phyloP scores from a whole-genome alignment of 37 sponge, comb jelly and placozoan species.

The Spongia lamella region DNA sequence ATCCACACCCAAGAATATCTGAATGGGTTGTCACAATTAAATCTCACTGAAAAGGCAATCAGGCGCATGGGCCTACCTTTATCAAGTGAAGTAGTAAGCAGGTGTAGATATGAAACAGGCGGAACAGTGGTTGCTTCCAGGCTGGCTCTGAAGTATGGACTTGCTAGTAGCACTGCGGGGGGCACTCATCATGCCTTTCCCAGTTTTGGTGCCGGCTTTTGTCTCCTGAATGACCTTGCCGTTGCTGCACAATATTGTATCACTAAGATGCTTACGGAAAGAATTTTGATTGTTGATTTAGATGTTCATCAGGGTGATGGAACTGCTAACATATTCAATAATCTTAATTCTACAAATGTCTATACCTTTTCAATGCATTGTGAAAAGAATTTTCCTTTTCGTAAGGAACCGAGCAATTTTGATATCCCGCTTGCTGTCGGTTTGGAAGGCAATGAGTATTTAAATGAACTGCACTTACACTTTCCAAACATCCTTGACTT shows the following conservation, averaged over 20 bases:
- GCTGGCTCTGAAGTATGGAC: slow-evolving; percentile 10
- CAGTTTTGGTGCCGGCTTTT: slow-evolving; percentile 21
- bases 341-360: not conserved
- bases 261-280: not conserved
- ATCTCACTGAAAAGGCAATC: not conserved
- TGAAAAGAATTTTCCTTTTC: slow-evolving; percentile 25
- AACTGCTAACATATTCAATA: not conserved
- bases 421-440: slow-evolving; percentile 7
- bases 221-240: slow-evolving; percentile 25
- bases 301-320: slow-evolving; percentile 43
- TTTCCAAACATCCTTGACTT: slow-evolving; percentile 9
- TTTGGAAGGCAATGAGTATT: slow-evolving; percentile 6
- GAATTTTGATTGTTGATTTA: slow-evolving; percentile 13
- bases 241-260: not conserved
- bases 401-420: slow-evolving; percentile 14
- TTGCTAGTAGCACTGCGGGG: slow-evolving; percentile 29
- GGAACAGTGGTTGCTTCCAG: slow-evolving; percentile 16
- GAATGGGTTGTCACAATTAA: not conserved
- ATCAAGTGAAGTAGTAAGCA: not conserved
- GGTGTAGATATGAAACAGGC: slow-evolving; percentile 27
- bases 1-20: slow-evolving; percentile 5
- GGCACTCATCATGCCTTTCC: slow-evolving; percentile 36
- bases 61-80: slow-evolving; percentile 14
- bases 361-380: slow-evolving; percentile 38
- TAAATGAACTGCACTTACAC: not conserved